A percentile compares a stretch with the other conserved stretches of the same genome.
These are phyloP conservation scores for Phorcus lineatus DNA, from an alignment of 2,888 invertebrate genomes.

Conservation along the genomic window DNA sequence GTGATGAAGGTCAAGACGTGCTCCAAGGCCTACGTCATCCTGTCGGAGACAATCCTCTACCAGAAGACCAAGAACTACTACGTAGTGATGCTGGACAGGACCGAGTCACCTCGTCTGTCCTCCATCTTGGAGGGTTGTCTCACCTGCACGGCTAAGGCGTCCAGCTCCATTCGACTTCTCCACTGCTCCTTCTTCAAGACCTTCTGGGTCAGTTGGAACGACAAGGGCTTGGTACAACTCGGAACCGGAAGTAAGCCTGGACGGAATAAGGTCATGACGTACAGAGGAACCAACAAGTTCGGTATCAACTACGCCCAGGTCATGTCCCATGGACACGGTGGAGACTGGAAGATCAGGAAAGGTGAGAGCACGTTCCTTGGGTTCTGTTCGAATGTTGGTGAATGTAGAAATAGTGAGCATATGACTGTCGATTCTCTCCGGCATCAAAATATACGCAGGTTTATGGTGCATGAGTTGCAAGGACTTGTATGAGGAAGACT, in stretches of 20 bases:
- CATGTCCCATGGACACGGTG: background rate
- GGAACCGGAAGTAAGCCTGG: background rate
- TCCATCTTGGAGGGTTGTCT: conserved; percentile 1
- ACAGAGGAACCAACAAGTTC: background rate
- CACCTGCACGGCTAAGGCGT: background rate
- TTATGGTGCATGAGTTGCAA: too few relatives aligned
- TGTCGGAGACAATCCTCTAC: background rate
- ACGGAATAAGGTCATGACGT: background rate
- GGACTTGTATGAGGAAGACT: too few relatives aligned
- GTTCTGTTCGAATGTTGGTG: too few relatives aligned
- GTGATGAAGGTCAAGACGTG: background rate
- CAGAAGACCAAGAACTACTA: conserved; percentile 1
- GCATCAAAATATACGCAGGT: too few relatives aligned
- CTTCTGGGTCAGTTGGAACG: background rate
- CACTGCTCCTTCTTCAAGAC: background rate
- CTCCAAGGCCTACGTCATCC: background rate
- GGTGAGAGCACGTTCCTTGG: background rate
- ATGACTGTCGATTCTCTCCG: too few relatives aligned
- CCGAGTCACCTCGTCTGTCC: background rate
- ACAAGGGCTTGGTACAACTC: background rate
- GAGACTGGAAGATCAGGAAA: conserved; percentile 1
- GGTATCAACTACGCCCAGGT: background rate
- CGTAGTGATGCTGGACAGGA: conserved; percentile 1
- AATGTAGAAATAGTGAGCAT: too few relatives aligned
- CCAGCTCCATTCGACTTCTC: background rate